Evolutionary conservation across 2,113 vertebrate genomes (phyloP).

Genomic region (Baryphthengus martii): DNA sequence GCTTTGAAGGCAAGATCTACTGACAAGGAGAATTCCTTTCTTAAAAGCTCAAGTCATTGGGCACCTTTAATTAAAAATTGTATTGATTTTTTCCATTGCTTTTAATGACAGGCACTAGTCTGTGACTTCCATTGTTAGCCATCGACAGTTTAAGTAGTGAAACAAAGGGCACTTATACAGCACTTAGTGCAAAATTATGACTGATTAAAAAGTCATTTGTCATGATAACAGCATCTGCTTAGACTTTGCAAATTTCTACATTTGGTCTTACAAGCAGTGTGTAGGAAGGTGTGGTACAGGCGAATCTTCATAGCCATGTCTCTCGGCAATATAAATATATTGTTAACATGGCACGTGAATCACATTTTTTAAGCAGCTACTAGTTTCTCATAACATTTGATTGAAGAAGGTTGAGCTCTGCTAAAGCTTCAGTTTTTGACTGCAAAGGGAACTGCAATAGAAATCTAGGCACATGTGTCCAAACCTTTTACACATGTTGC

Average conservation of each 20-base stretch:
- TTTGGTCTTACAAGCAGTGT: not conserved
- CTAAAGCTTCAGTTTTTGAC: not conserved
- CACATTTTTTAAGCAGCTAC: not conserved
- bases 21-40: conserved; percentile 69
- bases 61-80: conserved; percentile 79
- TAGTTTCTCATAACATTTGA: not conserved
- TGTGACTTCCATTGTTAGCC: conserved; percentile 72
- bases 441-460: not conserved
- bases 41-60: conserved; percentile 55
- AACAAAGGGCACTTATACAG: conserved; percentile 79
- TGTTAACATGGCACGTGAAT: not conserved
- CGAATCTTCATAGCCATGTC: not conserved
- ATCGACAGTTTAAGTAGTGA: conserved; percentile 78
- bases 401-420: not conserved
- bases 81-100: conserved; percentile 77
- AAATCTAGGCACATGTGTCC: not conserved
- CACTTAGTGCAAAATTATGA: conserved; percentile 82
- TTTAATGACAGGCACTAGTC: conserved; percentile 71
- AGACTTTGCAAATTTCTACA: conserved; percentile 36
- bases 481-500: not conserved
- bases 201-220: conserved; percentile 83
- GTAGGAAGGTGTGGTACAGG: not conserved
- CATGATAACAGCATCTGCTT: conserved; percentile 70
- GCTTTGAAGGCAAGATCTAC: conserved; percentile 59
- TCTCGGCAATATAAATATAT: not conserved